Percentiles rank a stretch among this genome's conserved stretches.
phyloP scores from a whole-genome alignment of 2,113 vertebrate genomes.

The Oenanthe oenanthe region DNA sequence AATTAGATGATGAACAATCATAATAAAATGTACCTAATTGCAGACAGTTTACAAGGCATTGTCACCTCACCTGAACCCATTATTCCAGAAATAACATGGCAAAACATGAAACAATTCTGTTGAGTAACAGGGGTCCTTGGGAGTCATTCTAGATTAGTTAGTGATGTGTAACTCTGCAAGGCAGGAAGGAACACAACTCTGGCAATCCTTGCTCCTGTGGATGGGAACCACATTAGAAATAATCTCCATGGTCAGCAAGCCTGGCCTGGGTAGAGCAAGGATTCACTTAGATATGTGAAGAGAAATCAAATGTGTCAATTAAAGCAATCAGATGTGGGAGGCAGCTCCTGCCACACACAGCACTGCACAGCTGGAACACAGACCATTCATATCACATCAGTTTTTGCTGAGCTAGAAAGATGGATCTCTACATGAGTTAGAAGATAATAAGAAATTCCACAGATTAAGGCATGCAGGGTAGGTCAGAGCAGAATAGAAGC shows the following conservation, averaged over 20 bases:
- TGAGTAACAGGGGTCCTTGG: not conserved
- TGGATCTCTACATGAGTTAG: not conserved
- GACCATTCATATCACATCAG: not conserved
- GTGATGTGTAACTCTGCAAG: not conserved
- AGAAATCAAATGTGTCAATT: not conserved
- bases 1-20: not conserved
- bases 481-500: not conserved
- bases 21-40: not conserved
- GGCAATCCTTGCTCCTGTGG: not conserved
- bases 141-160: not conserved
- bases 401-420: not conserved
- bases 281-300: not conserved
- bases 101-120: not conserved
- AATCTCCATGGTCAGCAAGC: not conserved
- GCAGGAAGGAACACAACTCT: not conserved
- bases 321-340: not conserved
- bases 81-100: not conserved
- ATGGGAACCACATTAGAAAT: not conserved
- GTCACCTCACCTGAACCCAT: not conserved
- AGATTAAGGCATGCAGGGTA: not conserved
- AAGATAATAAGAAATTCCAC: not conserved
- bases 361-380: not conserved
- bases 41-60: not conserved
- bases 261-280: not conserved
- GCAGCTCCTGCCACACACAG: not conserved